Base-by-base conservation (phyloP, 2,113 vertebrate genomes). In the Pseudopodoces humilis region DNA sequence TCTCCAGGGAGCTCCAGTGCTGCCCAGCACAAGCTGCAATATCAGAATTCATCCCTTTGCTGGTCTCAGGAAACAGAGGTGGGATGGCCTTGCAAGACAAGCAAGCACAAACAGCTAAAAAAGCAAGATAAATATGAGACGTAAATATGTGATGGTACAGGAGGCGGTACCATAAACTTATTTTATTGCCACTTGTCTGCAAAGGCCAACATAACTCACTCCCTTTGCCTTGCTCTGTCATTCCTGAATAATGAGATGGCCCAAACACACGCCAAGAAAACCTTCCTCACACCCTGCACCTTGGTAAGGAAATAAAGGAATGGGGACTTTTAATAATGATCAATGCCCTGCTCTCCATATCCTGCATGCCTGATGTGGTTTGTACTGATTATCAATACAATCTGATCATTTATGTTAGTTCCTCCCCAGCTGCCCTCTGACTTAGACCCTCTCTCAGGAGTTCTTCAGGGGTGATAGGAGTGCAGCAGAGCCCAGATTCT, bases 161-260 rank as follows among this genome's bases (percentile, higher is more conserved):
- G 83, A 97, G 95, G 94, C 1, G 37, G 88, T 84, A 39, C 86
- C 37, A 81, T 97, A 93, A 97, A 93, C 94, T 92, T 93, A 53
- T 50, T 96, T 97, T 97, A 97, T 96, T 86, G 69, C 90, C 72
- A 90, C 86, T 89, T 88, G 72, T 82, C 96, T 94, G 80, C 88
- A 93, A 93, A 96, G 92, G 88, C 88, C 62, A 79, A 20, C 90
- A 93, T 97, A 93, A 96, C 63, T 96, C 96, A 94, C 49, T 86
- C n/a, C 31, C 62, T 92, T 83, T 4, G 16, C 85, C 83, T 86
- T 1, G 0, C 52, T 83, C 86, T 93, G 86, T 75, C 92, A 30
- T 39, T 92, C 15, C 3, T 88, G 88, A 96, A 59, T 94, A 86
- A 96, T 82, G 77, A 94, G 83, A 86, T 76, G 75, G 37, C 31